Conservation (phyloP, 2,888 invertebrate genomes). For the Stomorhina lunata region DNA sequence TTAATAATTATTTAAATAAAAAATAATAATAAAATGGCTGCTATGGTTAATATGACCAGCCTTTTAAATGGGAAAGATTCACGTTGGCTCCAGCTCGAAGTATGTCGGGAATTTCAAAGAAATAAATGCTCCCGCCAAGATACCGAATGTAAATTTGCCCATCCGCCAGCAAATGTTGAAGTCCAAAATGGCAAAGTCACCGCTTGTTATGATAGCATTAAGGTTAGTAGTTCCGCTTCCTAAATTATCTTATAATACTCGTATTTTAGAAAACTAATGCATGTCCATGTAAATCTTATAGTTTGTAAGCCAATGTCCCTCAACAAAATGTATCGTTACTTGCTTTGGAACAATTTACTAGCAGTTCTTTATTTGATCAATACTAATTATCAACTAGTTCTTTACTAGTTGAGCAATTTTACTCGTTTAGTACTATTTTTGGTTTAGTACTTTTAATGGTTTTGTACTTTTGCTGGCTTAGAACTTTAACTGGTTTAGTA, state of each 20-base stretch:
- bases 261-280: background rate
- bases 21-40: slow-evolving; percentile 82
- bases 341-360: too few relatives aligned
- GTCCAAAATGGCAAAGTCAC: slow-evolving; percentile 99
- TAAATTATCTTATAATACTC: slow-evolving; percentile 2
- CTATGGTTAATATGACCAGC: slow-evolving; percentile 98
- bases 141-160: slow-evolving; percentile 99
- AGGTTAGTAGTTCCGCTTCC: slow-evolving; percentile 86
- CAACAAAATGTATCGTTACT: slow-evolving; percentile 62
- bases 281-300: slow-evolving; percentile 19
- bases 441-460: too few relatives aligned
- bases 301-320: slow-evolving; percentile 33
- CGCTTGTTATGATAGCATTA: slow-evolving; percentile 99
- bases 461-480: too few relatives aligned
- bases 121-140: slow-evolving; percentile 99
- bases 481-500: too few relatives aligned
- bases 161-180: slow-evolving; percentile 99
- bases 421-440: too few relatives aligned
- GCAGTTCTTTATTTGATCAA: too few relatives aligned
- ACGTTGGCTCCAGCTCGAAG: slow-evolving; percentile 99
- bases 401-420: too few relatives aligned
- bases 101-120: slow-evolving; percentile 99
- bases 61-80: slow-evolving; percentile 99
- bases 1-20: slow-evolving; percentile 63
- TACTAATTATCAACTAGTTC: too few relatives aligned